Base-by-base conservation (phyloP, 2,888 invertebrate species). In the Sinohyriopsis cumingii region DNA sequence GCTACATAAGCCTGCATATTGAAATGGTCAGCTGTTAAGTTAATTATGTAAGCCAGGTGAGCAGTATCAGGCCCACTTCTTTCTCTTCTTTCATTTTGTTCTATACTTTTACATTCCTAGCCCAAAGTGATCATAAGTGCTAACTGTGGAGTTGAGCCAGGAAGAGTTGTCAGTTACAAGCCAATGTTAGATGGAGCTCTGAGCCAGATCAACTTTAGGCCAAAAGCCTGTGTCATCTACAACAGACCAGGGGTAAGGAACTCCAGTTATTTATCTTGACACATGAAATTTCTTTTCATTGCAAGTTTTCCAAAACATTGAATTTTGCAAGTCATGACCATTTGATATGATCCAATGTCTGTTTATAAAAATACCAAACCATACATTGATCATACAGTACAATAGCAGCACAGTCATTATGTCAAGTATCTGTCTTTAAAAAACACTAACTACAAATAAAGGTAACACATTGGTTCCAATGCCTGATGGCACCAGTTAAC, bases 81-180 rank as follows among this genome's bases (percentile, higher is more conserved):
- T 4, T 20, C 24, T 22, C 24, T 55, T 9, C 18, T 20, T 28
- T 19, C 18, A 19, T 45, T 67, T 19, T 57, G 22, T 54, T 45
- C 45, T 45, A 19, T 66, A 33, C 60, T 95, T 64, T 60, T 45
- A 12, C 15, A 45, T 45, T 79, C 80, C 0, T 93, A 95, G 88
- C 97, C 98, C 0, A 95, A 95, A 83, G 93, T 97, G 6, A 93
- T 98, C 53, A 94, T 98, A 55, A 95, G 95, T 1, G 96, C 96
- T 0, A 97, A 95, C 89, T 96, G 95, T 86, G 97, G 97, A 1
- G 92, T 97, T 19, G 97, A 98, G 89, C 97, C 96, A 0, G 94
- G 93, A 76, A 95, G 94, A 91, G 92, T 95, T 69, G 93, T 97
- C 69, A 93, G 93, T 93, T 95, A 96, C 89, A 95, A 95, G 84